Base-by-base conservation (phyloP, 2,797 vertebrate genomes). In the Molossus alvarezi region DNA sequence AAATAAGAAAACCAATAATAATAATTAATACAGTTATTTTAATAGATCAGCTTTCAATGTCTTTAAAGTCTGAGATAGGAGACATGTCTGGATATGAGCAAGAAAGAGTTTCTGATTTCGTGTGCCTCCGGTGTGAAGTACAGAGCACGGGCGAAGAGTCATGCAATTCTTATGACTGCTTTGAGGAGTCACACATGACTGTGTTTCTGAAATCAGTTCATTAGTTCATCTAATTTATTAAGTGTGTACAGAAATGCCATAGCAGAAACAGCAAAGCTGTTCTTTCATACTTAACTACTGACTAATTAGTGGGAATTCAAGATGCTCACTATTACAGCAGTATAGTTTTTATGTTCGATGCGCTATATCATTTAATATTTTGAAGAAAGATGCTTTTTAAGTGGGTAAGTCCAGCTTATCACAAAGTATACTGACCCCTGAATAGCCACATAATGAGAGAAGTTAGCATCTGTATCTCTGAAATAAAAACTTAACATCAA, bases 401-500 rank as follows among this genome's bases (percentile, higher is more conserved):
- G 93, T 45, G 81, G 53, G 33, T 33, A 91, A 95, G 97, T 94
- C 88, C 92, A 81, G 73, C n/a, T 92, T 53, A 97, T 92, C 75
- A 73, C 88, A 83, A 96, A 84, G 86, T 51, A 69, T 33, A 90
- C 89, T 84, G 97, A 97, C 95, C 97, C 91, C 91, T 98, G 97
- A 96, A 98, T 97, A 97, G 92, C 85, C 57, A 97, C 75, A 84
- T 96, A 98, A 97, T 91, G 86, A 97, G 77, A 76, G 71, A 97
- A 98, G 97, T 98, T 97, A 98, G 97, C 96, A 98, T 98, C 90
- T 69, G 27, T 91, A 98, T 91, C 96, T 97, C 92, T 33, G 76
- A 96, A 98, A 97, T 98, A 97, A 98, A 95, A 98, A 97, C 97
- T 97, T 97, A 98, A 93, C 96, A 98, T 98, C 98, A 98, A 98